Base-by-base conservation (phyloP, 1,140 invertebrate species). In the Glomeris maerens region DNA sequence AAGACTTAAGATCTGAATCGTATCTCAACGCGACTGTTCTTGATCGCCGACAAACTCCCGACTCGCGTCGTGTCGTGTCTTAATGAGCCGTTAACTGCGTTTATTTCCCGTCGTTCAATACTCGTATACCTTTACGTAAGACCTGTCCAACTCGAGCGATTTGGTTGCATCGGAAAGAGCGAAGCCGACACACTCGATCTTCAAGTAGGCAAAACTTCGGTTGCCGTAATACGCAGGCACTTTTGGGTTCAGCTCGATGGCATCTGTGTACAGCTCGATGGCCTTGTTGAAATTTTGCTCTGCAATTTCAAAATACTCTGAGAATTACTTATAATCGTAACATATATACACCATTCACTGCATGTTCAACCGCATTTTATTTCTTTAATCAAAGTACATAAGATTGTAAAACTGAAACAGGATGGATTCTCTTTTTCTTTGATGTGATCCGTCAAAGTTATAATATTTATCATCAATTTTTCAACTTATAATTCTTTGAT, bases 161-260 rank as follows among this genome's bases (percentile, higher is more conserved):
- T 83, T 84, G 0, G 84, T 78, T 4, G 94, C 94, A 76, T 99
- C 95, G 26, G 68, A 71, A 29, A 98, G 67, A 0, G 93, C 93
- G 66, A 84, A 90, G 25, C 93, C 93, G 71, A 92, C 97, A 64
- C 81, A 86, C 71, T 97, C 92, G 41, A 79, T 80, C 59, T 83
- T 84, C 31, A 98, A 69, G 66, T 96, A 90, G 14, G 92, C 84
- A 72, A 97, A 83, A 73, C 91, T 95, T 58, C 95, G 77, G 70
- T 98, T 98, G 1, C 81, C 87, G 72, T 83, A 92, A 63, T 83
- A 91, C 26, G 87, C 78, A 21, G 92, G 85, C 61, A 80, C 76
- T 55, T 59, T 62, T 2, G 88, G 81, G 66, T 91, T 83, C 57
- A 82, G 70, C 54, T 88, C 81, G 66, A 98, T 95, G 54, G 91